phyloP scores from a whole-genome alignment of 2,113 vertebrate species.

The Periophthalmodon schlosseri region DNA sequence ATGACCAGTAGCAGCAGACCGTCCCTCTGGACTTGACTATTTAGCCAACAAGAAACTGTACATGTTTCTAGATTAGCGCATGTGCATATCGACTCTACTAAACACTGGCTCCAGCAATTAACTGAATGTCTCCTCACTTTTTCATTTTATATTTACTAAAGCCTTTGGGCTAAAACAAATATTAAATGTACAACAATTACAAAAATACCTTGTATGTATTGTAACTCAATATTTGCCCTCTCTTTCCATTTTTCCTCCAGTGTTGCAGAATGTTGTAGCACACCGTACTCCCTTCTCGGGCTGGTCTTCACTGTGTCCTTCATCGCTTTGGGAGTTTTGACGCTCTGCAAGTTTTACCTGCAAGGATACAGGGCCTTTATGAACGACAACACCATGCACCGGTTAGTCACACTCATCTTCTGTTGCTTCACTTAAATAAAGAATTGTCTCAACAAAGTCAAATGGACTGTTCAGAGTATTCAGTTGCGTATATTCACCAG shows the following conservation, averaged over 20 bases:
- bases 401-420: constrained; percentile 71
- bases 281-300: constrained; percentile 93
- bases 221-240: too few relatives aligned
- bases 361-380: constrained; percentile 97
- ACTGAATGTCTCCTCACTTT: too few relatives aligned
- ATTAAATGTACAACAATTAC: not conserved
- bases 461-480: not conserved
- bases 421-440: not conserved
- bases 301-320: constrained; percentile 98
- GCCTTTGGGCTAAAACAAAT: not conserved
- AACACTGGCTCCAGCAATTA: too few relatives aligned
- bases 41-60: too few relatives aligned
- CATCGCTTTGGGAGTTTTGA: constrained; percentile 93
- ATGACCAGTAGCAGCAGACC: too few relatives aligned
- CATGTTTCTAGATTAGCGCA: too few relatives aligned
- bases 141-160: not conserved
- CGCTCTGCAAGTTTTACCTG: constrained; percentile 98
- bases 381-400: constrained; percentile 97
- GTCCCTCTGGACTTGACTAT: too few relatives aligned
- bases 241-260: constrained; percentile 60
- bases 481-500: not conserved
- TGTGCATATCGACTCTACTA: too few relatives aligned
- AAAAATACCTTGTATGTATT: not conserved
- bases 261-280: constrained; percentile 97
- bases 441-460: too few relatives aligned